Evolutionary conservation across 2,888 invertebrate species (phyloP).

Genomic region (Leptinotarsa juncta): DNA sequence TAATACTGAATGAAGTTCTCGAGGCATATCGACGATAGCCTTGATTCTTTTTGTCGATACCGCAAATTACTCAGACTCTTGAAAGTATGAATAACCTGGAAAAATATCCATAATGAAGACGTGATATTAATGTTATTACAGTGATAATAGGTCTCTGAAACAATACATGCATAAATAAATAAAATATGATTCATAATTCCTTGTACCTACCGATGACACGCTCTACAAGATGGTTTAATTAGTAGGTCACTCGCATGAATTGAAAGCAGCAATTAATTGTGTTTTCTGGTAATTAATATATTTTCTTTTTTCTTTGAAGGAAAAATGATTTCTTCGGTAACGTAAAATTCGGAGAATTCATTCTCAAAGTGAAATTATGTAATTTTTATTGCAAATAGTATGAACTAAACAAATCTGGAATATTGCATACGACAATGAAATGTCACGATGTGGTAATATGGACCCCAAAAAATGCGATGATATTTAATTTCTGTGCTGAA

Average conservation of each 20-base stretch:
- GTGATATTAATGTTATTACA: not conserved
- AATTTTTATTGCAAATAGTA: no score
- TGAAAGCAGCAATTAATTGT: not conserved
- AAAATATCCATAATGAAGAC: not conserved
- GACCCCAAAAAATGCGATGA: no score
- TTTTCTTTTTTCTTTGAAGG: no score
- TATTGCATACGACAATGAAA: no score
- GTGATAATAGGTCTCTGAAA: not conserved
- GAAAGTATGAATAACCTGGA: not conserved
- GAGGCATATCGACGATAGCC: constrained; percentile 1
- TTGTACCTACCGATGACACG: not conserved
- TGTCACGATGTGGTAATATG: no score
- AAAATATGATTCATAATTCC: not conserved
- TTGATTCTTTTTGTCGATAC: constrained; percentile 8
- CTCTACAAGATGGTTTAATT: not conserved
- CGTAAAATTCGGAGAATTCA: no score
- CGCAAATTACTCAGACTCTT: constrained; percentile 8
- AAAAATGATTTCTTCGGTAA: no score
- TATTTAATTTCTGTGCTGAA: no score
- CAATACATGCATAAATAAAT: not conserved
- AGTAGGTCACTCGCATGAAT: not conserved
- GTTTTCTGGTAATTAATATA: no score
- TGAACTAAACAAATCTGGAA: no score
- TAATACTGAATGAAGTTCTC: constrained; percentile 7
- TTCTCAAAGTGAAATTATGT: no score